Percentiles rank a stretch among this genome's conserved stretches.
These are phyloP conservation scores for Cercocebus atys DNA, from an alignment of 2,113 vertebrate species.

Conservation along the genomic window DNA sequence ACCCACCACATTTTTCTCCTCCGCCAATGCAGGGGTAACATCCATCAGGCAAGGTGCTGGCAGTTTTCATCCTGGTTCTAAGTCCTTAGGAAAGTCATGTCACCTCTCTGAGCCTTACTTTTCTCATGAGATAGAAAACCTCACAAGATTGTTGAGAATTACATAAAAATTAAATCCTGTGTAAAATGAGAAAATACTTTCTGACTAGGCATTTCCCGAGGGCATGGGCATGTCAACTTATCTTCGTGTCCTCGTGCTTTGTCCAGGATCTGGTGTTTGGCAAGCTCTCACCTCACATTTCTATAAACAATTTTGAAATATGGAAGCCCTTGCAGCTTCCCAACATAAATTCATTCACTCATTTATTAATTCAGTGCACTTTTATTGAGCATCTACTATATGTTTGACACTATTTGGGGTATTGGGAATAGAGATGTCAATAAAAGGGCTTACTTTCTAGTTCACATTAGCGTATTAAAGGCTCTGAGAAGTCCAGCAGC, in stretches of 20 bases:
- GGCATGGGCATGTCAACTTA: background rate
- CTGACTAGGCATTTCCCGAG: background rate
- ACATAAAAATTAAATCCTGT: background rate
- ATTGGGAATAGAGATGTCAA: background rate
- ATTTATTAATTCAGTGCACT: background rate
- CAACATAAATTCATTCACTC: background rate
- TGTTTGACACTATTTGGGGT: background rate
- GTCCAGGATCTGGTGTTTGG: background rate
- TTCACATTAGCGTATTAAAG: background rate
- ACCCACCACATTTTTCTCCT: background rate
- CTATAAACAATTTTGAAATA: background rate
- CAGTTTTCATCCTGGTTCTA: background rate
- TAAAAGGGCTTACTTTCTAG: background rate
- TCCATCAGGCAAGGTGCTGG: background rate
- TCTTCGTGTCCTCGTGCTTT: background rate
- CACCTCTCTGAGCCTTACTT: background rate
- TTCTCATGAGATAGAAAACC: background rate
- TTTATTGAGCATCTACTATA: background rate
- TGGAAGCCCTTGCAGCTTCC: background rate
- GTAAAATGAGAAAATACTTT: background rate
- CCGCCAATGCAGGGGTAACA: background rate
- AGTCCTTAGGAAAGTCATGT: background rate
- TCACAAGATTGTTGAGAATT: background rate
- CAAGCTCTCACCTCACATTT: background rate
- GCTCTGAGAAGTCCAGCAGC: background rate